phyloP scores from a whole-genome alignment of 2,888 invertebrate species.

The Timema podura region DNA sequence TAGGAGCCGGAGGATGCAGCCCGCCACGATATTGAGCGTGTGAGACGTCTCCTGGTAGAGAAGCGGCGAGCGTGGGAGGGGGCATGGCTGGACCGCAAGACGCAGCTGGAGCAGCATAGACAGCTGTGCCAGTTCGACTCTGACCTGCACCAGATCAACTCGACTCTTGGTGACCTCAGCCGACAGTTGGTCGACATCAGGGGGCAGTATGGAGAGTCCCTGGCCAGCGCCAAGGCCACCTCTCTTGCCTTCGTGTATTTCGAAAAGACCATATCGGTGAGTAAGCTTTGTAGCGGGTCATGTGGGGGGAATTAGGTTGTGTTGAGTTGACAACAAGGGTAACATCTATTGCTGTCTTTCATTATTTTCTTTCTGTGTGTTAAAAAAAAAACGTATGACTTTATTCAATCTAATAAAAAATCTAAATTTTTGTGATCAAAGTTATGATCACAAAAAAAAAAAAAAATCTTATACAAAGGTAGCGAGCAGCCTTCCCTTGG shows the following conservation, averaged over 20 bases:
- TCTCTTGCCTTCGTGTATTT: conserved; percentile 69
- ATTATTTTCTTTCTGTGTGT: no score
- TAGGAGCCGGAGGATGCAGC: conserved; percentile 63
- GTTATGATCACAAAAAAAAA: no score
- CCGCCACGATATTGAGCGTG: conserved; percentile 63
- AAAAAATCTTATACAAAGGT: no score
- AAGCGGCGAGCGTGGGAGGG: conserved; percentile 61
- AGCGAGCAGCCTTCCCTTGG: no score
- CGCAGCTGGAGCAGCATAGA: conserved; percentile 57
- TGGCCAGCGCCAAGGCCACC: conserved; percentile 64
- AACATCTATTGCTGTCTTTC: no score
- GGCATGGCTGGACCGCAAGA: conserved; percentile 56
- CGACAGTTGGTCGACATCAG: conserved; percentile 59
- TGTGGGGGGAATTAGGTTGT: no score
- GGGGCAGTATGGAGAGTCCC: conserved; percentile 68
- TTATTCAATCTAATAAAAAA: no score
- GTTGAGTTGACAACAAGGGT: no score
- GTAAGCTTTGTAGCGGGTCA: conserved; percentile 26
- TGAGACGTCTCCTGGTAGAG: conserved; percentile 58
- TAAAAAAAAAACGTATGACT: no score
- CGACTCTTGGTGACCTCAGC: conserved; percentile 63
- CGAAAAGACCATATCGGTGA: conserved; percentile 72
- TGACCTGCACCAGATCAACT: conserved; percentile 66
- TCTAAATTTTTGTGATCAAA: no score
- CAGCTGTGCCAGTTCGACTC: conserved; percentile 63